Evolutionary conservation across 2,888 invertebrate genomes (phyloP), one percentile per base, ranked within the genome.

Genomic region (Andrena dorsata): DNA sequence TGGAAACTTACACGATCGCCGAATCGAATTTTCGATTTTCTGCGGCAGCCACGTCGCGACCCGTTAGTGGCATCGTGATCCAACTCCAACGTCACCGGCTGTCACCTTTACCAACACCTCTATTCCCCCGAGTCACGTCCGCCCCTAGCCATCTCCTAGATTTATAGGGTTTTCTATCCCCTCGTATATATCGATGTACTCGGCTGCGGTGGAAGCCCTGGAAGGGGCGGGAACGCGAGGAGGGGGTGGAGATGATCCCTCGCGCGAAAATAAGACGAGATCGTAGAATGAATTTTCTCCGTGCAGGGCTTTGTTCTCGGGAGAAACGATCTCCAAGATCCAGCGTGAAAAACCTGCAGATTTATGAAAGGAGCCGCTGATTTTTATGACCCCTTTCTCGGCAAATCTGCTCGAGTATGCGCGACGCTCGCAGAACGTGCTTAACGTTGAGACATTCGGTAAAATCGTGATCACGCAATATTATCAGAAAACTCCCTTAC

Each of bases 1-100:
- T 65, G 80, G 83, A 85, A 88, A 85, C 88, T 87, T 82, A 79
- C 79, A 74, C 75, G 80, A 81, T 86, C 88, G 79, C 70, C 75
- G 83, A 85, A 87, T 89, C 83, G 85, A 87, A 79, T 88, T 83
- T 71, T 75, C 68, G 82, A 83, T 83, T 76, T 65, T 76, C 82
- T 71, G 61, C 51, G 60, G 61, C 70, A 68, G 71, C 72, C 60
- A 66, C 80, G 60, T 64, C 78, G 60, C 65, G 32, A 56, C 70
- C 61, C 32, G 16, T 56, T 56, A 35, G 47, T 28, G 41, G 5
- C 58, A 30, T 20, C 47, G 23, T 63, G 72, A 79, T 80, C 47
- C 69, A 49, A 75, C 75, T 35, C 41, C 8, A 49, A 28, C 75
- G 51, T 49, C 69, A 23, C 53, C 61, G 60, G 66, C 70, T 78